Evolutionary conservation across 2,113 vertebrate species (phyloP), one percentile per base, ranked within the genome.

Genomic region (Spermophilus dauricus): DNA sequence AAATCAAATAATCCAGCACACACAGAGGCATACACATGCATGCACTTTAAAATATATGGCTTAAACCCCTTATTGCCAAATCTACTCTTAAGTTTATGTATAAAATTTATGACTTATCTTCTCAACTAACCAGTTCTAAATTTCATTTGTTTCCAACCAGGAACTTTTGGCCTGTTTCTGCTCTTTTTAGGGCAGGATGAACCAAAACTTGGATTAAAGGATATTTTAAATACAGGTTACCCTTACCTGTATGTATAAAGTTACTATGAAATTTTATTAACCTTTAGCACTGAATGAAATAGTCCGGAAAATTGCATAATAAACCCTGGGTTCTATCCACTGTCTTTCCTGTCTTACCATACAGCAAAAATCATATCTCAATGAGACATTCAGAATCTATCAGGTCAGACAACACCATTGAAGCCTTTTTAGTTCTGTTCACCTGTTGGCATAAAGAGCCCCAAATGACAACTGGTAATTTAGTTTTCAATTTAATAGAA

Each of bases 401-500:
- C 45, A 78, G n/a, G 45, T 42, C 51, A 67, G 45, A 39, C 12
- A 45, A 5, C 2, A 63, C 10, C 10, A 1, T 91, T 18, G 42
- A 58, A 28, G 0, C 8, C 4, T 84, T 95, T 63, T 96, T 73
- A 61, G 22, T 92, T 76, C 42, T 26, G 12, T 63, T 76, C 65
- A 53, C 42, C 42, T 73, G 4, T 34, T 72, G 83, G 7, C 39
- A 69, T n/a, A 26, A 37, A 94, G 22, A 72, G 2, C 37, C 30
- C 11, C 5, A 91, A 67, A 53, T 77, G 53, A 67, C 61, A 86
- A 78, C 24, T 22, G 20, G 11, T 73, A 73, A 93, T 78, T 78
- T 77, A 86, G 1, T 17, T 93, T 89, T 26, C 30, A 69, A 5
- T 83, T 77, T 86, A 77, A 61, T 45, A 53, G 67, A 96, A 75